Conservation (phyloP, 2,888 invertebrate genomes). For the Eustalomyia histrio region DNA sequence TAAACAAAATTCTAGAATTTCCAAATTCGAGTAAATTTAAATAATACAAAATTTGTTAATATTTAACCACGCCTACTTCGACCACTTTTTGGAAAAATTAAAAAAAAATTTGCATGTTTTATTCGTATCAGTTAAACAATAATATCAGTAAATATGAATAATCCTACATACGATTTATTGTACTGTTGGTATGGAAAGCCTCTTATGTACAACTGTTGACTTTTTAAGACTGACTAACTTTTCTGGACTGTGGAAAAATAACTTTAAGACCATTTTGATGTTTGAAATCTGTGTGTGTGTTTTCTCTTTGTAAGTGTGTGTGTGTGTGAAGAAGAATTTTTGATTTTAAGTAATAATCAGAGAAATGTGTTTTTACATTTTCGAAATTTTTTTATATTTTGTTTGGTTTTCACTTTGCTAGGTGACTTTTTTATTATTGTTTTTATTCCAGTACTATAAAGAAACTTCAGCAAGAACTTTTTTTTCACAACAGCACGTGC, state of each 20-base stretch:
- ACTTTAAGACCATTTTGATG: background rate
- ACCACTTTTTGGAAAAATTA: too few relatives aligned
- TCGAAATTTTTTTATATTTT: conserved; percentile 28
- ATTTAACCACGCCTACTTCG: too few relatives aligned
- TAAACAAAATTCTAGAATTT: too few relatives aligned
- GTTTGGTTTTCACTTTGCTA: conserved; percentile 30
- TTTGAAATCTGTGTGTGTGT: conserved; percentile 27
- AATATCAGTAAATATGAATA: too few relatives aligned
- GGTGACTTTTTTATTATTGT: background rate
- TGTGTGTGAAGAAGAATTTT: background rate
- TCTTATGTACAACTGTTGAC: conserved; percentile 19
- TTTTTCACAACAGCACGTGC: conserved; percentile 45
- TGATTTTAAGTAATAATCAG: conserved; percentile 40
- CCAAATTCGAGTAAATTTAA: too few relatives aligned
- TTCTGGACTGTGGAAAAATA: background rate
- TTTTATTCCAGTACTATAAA: background rate
- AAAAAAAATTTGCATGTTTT: too few relatives aligned
- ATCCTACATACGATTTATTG: too few relatives aligned
- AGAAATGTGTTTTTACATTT: conserved; percentile 57
- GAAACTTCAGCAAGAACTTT: conserved; percentile 5
- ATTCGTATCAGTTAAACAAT: too few relatives aligned
- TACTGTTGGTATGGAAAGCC: too few relatives aligned
- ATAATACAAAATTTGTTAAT: too few relatives aligned
- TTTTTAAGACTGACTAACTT: conserved; percentile 28
- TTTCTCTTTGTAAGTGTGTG: background rate